These are phyloP conservation scores for Dendrocincla tyrannina DNA, from an alignment of 2,797 vertebrate genomes.

Conservation along the genomic window DNA sequence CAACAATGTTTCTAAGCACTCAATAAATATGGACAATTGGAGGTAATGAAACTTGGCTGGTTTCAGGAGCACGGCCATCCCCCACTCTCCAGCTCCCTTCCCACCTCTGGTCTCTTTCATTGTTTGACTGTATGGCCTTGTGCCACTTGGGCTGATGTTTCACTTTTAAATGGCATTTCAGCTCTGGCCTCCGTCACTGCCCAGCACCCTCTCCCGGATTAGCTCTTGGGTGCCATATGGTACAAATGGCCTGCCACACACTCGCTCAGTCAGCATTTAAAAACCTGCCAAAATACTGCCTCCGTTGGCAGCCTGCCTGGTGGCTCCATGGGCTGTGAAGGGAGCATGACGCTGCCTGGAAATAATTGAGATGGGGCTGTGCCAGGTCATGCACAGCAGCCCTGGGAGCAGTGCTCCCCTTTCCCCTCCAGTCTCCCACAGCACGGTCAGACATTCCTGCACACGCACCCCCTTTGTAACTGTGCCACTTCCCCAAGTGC, in stretches of 20 bases:
- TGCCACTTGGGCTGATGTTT: conserved; percentile 64
- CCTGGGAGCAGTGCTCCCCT: background rate
- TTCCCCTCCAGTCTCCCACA: background rate
- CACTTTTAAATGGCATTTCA: conserved; percentile 76
- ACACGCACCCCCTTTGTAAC: fast-evolving
- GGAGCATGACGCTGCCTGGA: conserved; percentile 36
- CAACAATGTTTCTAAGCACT: background rate
- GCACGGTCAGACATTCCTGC: background rate
- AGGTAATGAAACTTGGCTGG: background rate
- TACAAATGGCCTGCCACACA: conserved; percentile 64
- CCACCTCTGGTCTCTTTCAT: background rate
- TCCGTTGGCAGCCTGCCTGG: conserved; percentile 70
- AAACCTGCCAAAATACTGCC: conserved; percentile 72
- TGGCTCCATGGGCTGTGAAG: conserved; percentile 17
- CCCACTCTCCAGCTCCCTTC: background rate
- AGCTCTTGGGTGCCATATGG: conserved; percentile 78
- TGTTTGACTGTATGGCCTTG: conserved; percentile 58
- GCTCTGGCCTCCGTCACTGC: conserved; percentile 51
- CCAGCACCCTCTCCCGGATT: conserved; percentile 71
- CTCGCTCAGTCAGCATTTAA: conserved; percentile 36
- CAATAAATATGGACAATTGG: background rate
- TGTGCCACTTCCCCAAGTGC: fast-evolving
- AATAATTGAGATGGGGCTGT: conserved; percentile 65
- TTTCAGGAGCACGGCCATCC: background rate
- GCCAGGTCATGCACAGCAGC: background rate